These are phyloP conservation scores for Stegodyphus mimosarum DNA, from an alignment of 1,140 invertebrate genomes.

Conservation along the genomic window DNA sequence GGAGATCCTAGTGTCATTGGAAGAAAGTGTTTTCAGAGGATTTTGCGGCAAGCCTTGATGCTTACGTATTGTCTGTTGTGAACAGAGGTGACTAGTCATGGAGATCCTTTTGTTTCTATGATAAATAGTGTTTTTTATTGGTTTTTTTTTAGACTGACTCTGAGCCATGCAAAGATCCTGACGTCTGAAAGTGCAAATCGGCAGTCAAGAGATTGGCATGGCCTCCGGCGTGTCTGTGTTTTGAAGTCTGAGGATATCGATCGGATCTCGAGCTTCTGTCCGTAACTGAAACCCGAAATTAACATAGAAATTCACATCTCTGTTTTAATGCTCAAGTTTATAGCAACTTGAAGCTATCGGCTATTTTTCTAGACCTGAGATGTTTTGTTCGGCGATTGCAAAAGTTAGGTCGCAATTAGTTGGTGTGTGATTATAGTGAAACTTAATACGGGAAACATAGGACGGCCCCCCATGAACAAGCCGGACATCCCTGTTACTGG, in stretches of 20 bases:
- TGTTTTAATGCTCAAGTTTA: no score
- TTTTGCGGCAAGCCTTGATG: constrained; percentile 23
- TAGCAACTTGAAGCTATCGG: no score
- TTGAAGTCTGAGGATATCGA: constrained; percentile 50
- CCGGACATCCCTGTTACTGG: constrained; percentile 60
- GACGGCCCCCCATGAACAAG: constrained; percentile 59
- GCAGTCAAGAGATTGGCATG: constrained; percentile 52
- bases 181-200: constrained; percentile 42
- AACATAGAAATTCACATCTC: neutral
- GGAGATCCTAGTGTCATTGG: constrained; percentile 7
- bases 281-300: neutral
- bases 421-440: constrained; percentile 35
- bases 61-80: neutral
- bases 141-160: neutral
- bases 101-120: neutral
- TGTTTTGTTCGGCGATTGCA: constrained; percentile 19
- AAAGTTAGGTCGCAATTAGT: constrained; percentile 11
- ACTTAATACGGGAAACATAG: constrained; percentile 22
- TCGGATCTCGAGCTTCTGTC: constrained; percentile 34
- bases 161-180: constrained; percentile 49
- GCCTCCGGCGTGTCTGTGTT: constrained; percentile 56
- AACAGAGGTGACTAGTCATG: neutral
- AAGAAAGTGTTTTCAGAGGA: constrained; percentile 46
- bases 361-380: constrained; percentile 18
- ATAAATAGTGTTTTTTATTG: neutral